A percentile compares a stretch with the other conserved stretches of the same genome.
Evolutionary conservation across 2,113 vertebrate species (phyloP).

Genomic region (Myotis brandtii): DNA sequence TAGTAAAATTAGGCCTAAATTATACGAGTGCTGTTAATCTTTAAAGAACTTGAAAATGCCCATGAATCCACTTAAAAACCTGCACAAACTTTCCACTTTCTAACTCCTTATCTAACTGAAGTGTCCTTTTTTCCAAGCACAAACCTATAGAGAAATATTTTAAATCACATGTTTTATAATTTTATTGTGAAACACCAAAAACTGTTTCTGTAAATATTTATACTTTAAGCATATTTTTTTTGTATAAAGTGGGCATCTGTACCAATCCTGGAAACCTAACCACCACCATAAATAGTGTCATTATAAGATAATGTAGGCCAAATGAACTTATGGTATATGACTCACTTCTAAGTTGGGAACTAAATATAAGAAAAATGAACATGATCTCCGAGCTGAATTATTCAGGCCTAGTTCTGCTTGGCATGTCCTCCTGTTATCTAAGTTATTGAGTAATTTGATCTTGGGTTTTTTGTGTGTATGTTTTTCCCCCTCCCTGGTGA

Average conservation of each 20-base stretch:
- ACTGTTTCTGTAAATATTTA: background rate
- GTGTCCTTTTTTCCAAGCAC: background rate
- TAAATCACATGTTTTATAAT: background rate
- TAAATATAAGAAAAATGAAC: background rate
- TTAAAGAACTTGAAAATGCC: constrained; percentile 1
- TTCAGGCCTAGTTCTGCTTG: background rate
- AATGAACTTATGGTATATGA: background rate
- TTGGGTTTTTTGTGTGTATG: background rate
- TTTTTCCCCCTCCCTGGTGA: background rate
- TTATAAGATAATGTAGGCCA: background rate
- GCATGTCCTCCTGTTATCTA: constrained; percentile 15
- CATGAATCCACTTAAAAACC: background rate
- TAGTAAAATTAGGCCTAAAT: background rate
- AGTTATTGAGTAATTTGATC: background rate
- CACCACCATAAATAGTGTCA: background rate
- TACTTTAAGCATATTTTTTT: background rate
- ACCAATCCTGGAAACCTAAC: background rate
- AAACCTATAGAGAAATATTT: background rate
- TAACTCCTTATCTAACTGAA: background rate
- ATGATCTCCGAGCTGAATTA: background rate
- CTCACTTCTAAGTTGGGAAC: constrained; percentile 12
- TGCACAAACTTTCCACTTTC: background rate
- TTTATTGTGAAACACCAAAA: constrained; percentile 43
- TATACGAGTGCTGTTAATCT: background rate
- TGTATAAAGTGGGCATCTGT: background rate